Evolutionary conservation across 2,113 vertebrate species (phyloP).

Genomic region (Athene cunicularia): DNA sequence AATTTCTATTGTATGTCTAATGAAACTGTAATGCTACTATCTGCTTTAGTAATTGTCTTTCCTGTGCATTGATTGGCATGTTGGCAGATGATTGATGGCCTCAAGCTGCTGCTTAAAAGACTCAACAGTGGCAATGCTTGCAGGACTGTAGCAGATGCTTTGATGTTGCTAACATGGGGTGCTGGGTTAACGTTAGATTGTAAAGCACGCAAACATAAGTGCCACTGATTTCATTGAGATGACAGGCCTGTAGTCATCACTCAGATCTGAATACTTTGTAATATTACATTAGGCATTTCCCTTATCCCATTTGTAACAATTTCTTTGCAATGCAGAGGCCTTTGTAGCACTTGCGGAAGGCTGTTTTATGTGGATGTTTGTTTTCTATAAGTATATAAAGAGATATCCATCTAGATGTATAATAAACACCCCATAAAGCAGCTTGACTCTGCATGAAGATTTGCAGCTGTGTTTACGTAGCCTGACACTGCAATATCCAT

Average conservation of each 20-base stretch:
- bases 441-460: conserved; percentile 42
- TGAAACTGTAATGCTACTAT: not conserved
- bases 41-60: not conserved
- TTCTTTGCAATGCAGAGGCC: not conserved
- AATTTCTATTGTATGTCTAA: not conserved
- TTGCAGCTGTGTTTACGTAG: conserved; percentile 52
- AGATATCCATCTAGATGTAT: conserved; percentile 51
- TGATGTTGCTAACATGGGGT: not conserved
- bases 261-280: not conserved
- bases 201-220: not conserved
- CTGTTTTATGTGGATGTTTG: conserved; percentile 47
- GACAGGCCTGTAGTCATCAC: not conserved
- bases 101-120: not conserved
- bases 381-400: conserved; percentile 47
- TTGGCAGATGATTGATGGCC: not conserved
- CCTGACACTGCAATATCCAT: conserved; percentile 8
- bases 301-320: not conserved
- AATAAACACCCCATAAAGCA: conserved; percentile 58
- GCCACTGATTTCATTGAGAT: not conserved
- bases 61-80: not conserved
- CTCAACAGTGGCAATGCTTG: not conserved
- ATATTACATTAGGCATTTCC: not conserved
- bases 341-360: not conserved
- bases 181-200: not conserved
- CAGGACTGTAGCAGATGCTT: not conserved